Percentiles rank a stretch among this genome's conserved stretches.
Conservation (phyloP, 2,113 vertebrate genomes). For the Candoia aspera region DNA sequence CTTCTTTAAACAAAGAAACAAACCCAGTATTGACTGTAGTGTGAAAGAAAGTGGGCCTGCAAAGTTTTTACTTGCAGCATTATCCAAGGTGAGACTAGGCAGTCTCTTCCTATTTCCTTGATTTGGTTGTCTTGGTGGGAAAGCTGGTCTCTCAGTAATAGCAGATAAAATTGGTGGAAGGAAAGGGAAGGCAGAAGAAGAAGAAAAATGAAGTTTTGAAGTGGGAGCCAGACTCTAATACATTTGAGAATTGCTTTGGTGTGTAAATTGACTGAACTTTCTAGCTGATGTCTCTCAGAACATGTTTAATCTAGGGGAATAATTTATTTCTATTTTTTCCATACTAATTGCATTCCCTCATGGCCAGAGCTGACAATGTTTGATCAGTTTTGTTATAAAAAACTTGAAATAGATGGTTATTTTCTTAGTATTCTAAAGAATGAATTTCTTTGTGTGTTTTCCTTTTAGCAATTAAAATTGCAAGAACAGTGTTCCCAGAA, state of each 20-base stretch:
- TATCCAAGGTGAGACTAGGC: neutral
- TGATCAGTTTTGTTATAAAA: accelerated
- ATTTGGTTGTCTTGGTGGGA: neutral
- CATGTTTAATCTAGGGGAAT: neutral
- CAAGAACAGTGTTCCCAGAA: conserved; percentile 89
- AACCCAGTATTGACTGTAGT: neutral
- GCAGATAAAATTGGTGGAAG: neutral
- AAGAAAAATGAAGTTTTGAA: neutral
- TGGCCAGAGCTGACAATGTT: neutral
- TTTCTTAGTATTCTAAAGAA: neutral
- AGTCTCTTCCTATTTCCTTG: neutral
- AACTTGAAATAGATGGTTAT: neutral
- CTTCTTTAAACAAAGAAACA: neutral
- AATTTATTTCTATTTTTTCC: neutral
- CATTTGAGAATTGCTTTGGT: neutral
- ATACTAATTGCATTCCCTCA: neutral
- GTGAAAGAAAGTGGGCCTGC: neutral
- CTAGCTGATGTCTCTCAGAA: neutral
- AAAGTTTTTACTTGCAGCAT: neutral
- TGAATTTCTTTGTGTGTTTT: conserved; percentile 6
- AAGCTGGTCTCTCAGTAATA: neutral
- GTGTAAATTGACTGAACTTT: neutral
- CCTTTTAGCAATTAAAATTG: conserved; percentile 75
- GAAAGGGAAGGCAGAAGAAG: neutral
- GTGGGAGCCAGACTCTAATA: neutral